These are phyloP conservation scores for Meandrusa payeni DNA, from an alignment of 2,888 invertebrate species.

Conservation along the genomic window DNA sequence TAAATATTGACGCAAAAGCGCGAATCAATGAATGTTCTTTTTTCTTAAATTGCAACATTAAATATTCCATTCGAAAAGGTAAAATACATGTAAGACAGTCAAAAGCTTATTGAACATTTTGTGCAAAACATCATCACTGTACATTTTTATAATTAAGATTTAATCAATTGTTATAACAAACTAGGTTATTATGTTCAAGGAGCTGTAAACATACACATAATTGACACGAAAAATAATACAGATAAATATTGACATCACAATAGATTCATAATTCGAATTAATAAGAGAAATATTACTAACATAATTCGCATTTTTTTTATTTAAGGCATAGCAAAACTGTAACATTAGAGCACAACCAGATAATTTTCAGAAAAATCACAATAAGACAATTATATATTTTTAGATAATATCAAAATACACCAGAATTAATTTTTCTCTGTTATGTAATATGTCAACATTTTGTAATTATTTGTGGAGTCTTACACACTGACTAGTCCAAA, in stretches of 20 bases:
- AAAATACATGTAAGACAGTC: constrained; percentile 22
- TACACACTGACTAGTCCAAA: constrained; percentile 13
- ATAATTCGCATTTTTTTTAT: too few relatives aligned
- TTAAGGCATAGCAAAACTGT: constrained; percentile 9
- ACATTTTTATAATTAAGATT: constrained; percentile 6
- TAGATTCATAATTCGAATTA: constrained; percentile 9
- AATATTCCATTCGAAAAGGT: constrained; percentile 21
- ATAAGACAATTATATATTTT: constrained; percentile 2
- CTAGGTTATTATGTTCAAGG: constrained; percentile 1
- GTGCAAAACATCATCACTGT: constrained; percentile 21
- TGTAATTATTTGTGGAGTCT: neutral
- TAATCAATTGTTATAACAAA: constrained; percentile 3
- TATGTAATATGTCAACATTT: too few relatives aligned
- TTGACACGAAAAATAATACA: constrained; percentile 6
- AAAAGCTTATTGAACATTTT: constrained; percentile 12
- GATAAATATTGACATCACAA: constrained; percentile 9
- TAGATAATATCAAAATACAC: neutral
- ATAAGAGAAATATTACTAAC: too few relatives aligned
- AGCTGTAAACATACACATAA: constrained; percentile 4
- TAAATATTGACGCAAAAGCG: constrained; percentile 23
- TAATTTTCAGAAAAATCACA: constrained; percentile 14
- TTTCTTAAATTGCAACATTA: constrained; percentile 16
- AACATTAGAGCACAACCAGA: too few relatives aligned
- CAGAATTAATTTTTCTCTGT: neutral
- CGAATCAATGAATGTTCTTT: constrained; percentile 15